Percentiles rank a stretch among this genome's conserved stretches.
Evolutionary conservation across 2,888 invertebrate genomes (phyloP).

Genomic region (Osmoderma eremita): DNA sequence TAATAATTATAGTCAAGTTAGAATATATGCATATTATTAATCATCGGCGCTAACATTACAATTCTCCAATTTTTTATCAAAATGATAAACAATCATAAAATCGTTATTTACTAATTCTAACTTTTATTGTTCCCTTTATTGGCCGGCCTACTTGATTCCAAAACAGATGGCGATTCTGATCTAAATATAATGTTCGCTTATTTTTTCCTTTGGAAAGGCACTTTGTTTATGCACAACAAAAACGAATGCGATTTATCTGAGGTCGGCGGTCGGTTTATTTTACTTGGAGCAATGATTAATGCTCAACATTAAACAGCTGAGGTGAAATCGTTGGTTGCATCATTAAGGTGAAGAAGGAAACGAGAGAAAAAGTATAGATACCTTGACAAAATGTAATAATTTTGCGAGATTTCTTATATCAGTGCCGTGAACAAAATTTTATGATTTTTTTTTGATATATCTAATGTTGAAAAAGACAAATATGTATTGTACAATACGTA

Average conservation of each 20-base stretch:
- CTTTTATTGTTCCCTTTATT: slow-evolving; percentile 15
- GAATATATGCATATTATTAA: too few species aligned
- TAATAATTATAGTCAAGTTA: too few species aligned
- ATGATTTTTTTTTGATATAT: too few species aligned
- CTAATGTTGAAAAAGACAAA: too few species aligned
- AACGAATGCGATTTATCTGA: slow-evolving; percentile 16
- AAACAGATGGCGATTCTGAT: neutral
- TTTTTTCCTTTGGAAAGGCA: slow-evolving; percentile 4
- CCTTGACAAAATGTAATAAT: too few species aligned
- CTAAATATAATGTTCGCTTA: neutral
- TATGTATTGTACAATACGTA: too few species aligned
- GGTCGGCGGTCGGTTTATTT: slow-evolving; percentile 2
- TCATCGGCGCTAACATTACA: neutral
- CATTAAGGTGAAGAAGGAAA: too few species aligned
- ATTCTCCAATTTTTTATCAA: neutral
- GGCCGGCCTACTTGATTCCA: neutral
- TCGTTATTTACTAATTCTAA: slow-evolving; percentile 4
- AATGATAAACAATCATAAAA: slow-evolving; percentile 6
- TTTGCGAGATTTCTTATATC: too few species aligned
- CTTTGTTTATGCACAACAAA: slow-evolving; percentile 13
- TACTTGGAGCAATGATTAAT: neutral
- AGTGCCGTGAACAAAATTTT: too few species aligned
- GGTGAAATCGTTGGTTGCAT: too few species aligned
- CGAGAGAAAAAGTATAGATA: too few species aligned
- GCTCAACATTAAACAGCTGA: too few species aligned